Base-by-base conservation (phyloP, 2,113 vertebrate species). In the Anarhynchus alexandrinus region DNA sequence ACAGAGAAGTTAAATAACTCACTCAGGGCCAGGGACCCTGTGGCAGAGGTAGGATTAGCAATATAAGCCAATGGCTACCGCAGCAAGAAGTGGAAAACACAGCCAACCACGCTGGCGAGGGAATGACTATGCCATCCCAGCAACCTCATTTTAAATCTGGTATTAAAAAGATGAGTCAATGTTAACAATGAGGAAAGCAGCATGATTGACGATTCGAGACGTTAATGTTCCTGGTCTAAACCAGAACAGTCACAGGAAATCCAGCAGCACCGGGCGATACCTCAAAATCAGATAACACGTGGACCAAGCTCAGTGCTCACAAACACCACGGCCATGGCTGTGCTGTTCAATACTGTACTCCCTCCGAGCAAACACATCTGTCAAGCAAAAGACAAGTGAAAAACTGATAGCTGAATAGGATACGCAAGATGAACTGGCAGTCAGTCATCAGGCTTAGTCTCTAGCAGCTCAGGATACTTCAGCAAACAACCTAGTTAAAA, bases 61-160 rank as follows among this genome's bases (percentile, higher is more conserved):
- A 86, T 2, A 52, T 0, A 49, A 0, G 1, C 20, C 36, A 67
- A 34, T 0, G 22, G 49, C 19, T 86, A 32, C 40, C 25, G 32
- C 34, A 88, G 66, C 45, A 73, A 78, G 45, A 36, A 59, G 51
- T 20, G 59, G 52, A 36, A 92, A 85, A 93, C 0, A 61, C 30
- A 88, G 32, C 30, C 49, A 59, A 54, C 23, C 47, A 10, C 8
- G 23, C 52, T 67, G 65, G 27, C 38, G 54, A 83, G 70, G 55
- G 26, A 49, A 88, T 5, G 16, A 55, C 6, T 3, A 11, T 7
- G 59, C 36, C 67, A 59, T 32, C 59, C 47, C 82, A 88, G 23
- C 20, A 79, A 82, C 49, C 7, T 20, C 29, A 13, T 15, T 29
- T 86, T 13, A 62, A 77, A 32, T 32, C 17, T 64, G 59, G 51